Base-by-base conservation (phyloP, 1,140 invertebrate species). In the Cardiocondyla obscurior region DNA sequence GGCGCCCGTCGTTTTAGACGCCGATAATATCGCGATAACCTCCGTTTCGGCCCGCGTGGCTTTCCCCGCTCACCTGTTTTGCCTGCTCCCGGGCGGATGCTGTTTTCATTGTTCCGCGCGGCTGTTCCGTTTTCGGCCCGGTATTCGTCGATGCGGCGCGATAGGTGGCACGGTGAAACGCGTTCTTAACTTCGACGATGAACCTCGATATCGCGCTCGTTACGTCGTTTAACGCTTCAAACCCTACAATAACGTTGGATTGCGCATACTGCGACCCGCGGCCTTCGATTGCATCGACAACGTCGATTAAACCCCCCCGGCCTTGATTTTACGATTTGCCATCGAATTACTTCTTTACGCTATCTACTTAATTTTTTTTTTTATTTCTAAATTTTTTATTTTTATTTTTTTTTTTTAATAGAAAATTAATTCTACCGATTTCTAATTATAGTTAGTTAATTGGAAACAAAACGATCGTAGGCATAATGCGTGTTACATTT, bases 171-270 rank as follows among this genome's bases (percentile, higher is more conserved):
- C 46, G 14, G 8, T 22, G 51, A 53, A 46, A 51, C 5, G 12
- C 19, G 22, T 36, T 28, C 51, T 73, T 73, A 67, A 49, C 25
- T 69, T 16, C 8, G 3, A 16, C 51, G 36, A 73, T 30, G 53
- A 30, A 39, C 51, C 51, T 39, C 53, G 51, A 58, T 73, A 39
- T 58, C 49, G 22, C 30, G 22, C 69, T 53, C 16, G 25, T 73
- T 36, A 33, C 7, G 22, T 36, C 69, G 22, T 28, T 73, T 73
- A 73, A 73, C 49, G 22, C 12, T 55, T 73, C 55, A 73, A 73
- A 10, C 16, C 16, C 22, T 39, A 16, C 16, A n/a, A 58, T 73
- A 25, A 58, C 16, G 53, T 73, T 58, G 16, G 7, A 72, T 72
- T 36, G 33, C 16, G 33, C 16, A 19, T 16, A 39, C 19, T 8